Conservation (phyloP, 2,797 vertebrate species). For the Crax fasciolata region DNA sequence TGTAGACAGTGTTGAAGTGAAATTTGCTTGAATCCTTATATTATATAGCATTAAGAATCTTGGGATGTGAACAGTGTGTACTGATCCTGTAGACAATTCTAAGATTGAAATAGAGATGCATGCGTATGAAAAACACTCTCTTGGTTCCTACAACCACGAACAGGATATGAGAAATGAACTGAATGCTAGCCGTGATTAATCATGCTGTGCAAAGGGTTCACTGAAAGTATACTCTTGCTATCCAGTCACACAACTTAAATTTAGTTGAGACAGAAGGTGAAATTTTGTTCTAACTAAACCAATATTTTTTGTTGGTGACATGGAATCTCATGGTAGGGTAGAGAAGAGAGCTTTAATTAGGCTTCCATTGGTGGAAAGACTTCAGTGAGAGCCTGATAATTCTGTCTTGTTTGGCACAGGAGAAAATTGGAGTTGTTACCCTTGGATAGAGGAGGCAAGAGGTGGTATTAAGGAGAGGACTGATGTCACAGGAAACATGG, state of each 20-base stretch:
- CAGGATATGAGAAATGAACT: constrained; percentile 23
- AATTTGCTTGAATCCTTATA: neutral
- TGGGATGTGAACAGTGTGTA: neutral
- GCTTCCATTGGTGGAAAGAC: neutral
- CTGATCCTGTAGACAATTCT: neutral
- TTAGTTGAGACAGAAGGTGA: neutral
- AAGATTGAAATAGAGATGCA: constrained; percentile 33
- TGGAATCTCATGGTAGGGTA: neutral
- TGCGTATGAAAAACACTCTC: neutral
- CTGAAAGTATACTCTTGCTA: neutral
- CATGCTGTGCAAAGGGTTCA: neutral
- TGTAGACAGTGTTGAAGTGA: neutral
- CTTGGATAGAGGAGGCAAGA: neutral
- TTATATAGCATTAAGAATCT: neutral
- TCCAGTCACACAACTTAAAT: neutral
- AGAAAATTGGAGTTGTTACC: neutral
- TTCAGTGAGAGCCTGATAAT: neutral
- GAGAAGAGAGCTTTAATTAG: neutral
- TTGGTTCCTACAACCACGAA: neutral
- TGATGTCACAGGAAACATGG: neutral
- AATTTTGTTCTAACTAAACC: neutral
- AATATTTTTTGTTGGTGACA: neutral
- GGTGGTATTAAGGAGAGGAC: neutral
- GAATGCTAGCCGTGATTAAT: neutral
- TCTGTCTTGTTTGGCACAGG: neutral